Percentiles rank a stretch among this genome's conserved stretches.
Evolutionary conservation across 2,888 invertebrate species (phyloP).

Genomic region (Catocala fraxini): DNA sequence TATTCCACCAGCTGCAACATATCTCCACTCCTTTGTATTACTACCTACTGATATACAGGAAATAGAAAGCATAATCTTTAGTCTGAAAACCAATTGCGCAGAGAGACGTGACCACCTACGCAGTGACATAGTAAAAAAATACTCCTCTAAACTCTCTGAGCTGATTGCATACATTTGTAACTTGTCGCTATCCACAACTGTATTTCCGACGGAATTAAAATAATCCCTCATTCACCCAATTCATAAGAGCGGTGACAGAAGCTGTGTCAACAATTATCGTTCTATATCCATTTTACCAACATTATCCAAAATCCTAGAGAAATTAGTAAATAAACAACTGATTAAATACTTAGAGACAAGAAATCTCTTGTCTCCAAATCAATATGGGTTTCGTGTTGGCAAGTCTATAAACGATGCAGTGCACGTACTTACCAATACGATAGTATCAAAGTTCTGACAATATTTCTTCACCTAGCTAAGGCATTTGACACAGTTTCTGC

Average conservation of each 20-base stretch:
- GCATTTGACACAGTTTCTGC: background rate
- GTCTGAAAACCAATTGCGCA: too few relatives aligned
- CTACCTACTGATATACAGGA: too few relatives aligned
- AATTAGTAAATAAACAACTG: background rate
- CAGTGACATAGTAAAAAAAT: too few relatives aligned
- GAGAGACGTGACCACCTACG: too few relatives aligned
- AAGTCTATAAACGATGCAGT: background rate
- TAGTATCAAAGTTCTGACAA: background rate
- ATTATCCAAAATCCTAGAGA: constrained; percentile 1
- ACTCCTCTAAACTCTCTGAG: background rate
- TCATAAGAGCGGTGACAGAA: constrained; percentile 3
- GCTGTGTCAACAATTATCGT: constrained; percentile 1
- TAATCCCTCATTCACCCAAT: constrained; percentile 1
- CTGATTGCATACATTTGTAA: background rate
- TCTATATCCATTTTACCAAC: background rate
- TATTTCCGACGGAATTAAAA: background rate
- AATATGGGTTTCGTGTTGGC: background rate
- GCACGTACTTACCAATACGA: background rate
- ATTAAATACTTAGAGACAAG: background rate
- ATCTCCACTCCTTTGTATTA: too few relatives aligned
- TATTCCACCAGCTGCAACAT: too few relatives aligned
- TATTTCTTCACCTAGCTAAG: constrained; percentile 2
- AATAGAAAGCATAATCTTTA: too few relatives aligned
- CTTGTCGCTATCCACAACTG: background rate
- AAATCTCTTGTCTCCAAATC: background rate